Conservation (phyloP, 2,113 vertebrate species). For the Chloropsis hardwickii region DNA sequence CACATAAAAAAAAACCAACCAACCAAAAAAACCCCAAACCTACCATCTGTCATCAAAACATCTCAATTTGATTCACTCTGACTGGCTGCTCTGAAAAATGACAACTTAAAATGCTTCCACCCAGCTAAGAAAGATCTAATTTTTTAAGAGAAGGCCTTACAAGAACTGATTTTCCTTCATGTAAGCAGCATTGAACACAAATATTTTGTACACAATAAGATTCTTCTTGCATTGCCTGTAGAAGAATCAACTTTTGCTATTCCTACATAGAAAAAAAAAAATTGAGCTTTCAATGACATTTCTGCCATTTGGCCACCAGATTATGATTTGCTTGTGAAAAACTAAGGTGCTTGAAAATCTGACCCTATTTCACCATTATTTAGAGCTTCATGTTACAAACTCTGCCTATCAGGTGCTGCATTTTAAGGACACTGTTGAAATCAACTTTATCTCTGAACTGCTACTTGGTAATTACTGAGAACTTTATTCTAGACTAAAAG, state of each 20-base stretch:
- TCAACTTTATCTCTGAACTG: background rate
- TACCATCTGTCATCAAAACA: background rate
- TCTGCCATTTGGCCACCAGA: background rate
- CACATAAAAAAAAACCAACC: background rate
- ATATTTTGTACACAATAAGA: background rate
- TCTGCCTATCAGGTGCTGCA: background rate
- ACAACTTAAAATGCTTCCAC: background rate
- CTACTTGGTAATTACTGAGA: background rate
- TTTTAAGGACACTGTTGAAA: background rate
- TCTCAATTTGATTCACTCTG: background rate
- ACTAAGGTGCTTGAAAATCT: background rate
- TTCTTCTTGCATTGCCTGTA: background rate
- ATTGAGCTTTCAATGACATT: background rate
- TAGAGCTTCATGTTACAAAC: background rate
- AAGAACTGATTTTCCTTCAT: background rate
- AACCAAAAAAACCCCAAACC: background rate
- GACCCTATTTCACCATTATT: background rate
- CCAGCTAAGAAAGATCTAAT: background rate
- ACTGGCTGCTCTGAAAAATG: background rate
- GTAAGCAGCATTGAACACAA: background rate
- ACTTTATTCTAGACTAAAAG: background rate
- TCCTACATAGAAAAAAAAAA: background rate
- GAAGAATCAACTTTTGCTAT: background rate
- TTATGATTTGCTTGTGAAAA: background rate
- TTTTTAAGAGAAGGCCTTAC: background rate